A percentile compares a stretch with the other conserved stretches of the same genome.
Conservation (phyloP, 2,888 invertebrate species). For the Agrochola circellaris region DNA sequence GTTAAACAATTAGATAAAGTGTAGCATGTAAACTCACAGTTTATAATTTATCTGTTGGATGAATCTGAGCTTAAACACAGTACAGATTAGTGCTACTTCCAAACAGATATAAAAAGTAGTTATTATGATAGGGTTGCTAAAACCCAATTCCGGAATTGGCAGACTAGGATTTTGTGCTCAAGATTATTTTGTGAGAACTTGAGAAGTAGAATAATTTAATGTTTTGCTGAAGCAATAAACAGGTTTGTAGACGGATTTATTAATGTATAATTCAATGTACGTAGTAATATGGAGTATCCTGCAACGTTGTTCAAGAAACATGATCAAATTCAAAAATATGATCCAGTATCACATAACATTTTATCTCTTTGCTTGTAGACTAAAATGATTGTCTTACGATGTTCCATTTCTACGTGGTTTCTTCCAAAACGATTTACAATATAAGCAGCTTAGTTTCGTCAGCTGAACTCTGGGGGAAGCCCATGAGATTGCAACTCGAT, state of each 20-base stretch:
- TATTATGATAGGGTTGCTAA: slow-evolving; percentile 59
- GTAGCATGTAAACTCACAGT: slow-evolving; percentile 59
- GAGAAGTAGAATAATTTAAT: not conserved
- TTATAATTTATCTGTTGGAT: slow-evolving; percentile 53
- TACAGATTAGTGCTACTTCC: slow-evolving; percentile 48
- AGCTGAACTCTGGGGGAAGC: slow-evolving; percentile 34
- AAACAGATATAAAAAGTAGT: slow-evolving; percentile 48
- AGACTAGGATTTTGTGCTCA: slow-evolving; percentile 7
- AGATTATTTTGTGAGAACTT: no score
- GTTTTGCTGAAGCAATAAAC: slow-evolving; percentile 10
- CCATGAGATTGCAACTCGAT: slow-evolving; percentile 27
- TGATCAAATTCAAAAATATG: not conserved
- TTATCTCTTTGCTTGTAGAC: not conserved
- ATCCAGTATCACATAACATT: not conserved
- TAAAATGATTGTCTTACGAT: not conserved
- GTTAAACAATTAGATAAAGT: slow-evolving; percentile 70
- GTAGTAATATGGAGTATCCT: not conserved
- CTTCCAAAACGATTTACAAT: not conserved
- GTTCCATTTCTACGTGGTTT: not conserved
- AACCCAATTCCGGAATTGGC: slow-evolving; percentile 18
- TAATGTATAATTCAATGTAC: not conserved
- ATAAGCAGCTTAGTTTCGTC: not conserved
- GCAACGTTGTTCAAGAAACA: not conserved
- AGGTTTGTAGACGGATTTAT: not conserved
- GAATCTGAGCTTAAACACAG: slow-evolving; percentile 58